Evolutionary conservation across 2,888 invertebrate genomes (phyloP), one percentile per base, ranked within the genome.

Genomic region (Lithosia quadra): DNA sequence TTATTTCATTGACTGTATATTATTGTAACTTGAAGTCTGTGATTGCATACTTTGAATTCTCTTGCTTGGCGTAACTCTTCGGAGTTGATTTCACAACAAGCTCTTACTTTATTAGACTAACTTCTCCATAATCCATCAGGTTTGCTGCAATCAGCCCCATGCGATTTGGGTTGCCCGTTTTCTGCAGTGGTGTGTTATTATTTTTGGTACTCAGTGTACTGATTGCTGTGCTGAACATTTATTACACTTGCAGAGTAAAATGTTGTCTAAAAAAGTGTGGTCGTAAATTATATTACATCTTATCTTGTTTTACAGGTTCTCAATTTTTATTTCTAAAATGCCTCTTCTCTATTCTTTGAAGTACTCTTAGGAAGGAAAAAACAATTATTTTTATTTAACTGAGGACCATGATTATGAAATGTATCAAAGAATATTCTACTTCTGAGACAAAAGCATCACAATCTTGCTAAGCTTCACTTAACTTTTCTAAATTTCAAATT

Each of bases 331-430:
- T n/a, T 33, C 10, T 33, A 7, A 58, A 28, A 58, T n/a, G 49
- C n/a, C 58, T n/a, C 33, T 58, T 18, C 33, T 58, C 33, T 34
- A 58, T 58, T 9, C 33, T n/a, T 15, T 58, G 58, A 28, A 58
- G 58, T 10, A 33, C 58, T 33, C n/a, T 33, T 28, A 28, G n/a
- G 28, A 58, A 58, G 58, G 58, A 58, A 58, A 58, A n/a, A 18
- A 33, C 58, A 58, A 28, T 58, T 58, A 33, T 58, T 4, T 33
- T 58, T 3, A 21, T 56, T 39, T 60, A 36, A 36, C 24, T n/a
- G 43, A 18, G n/a, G n/a, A 49, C n/a, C 10, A 49, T 43, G n/a
- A 28, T 28, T 43, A 34, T 3, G 8, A 34, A 21, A 13, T 34
- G 13, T 34, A 10, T 21, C 18, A 58, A 57, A 57, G 8, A 36